Percentiles rank a stretch among this genome's conserved stretches.
phyloP scores from a whole-genome alignment of 2,888 invertebrate genomes.

The Stenurella melanura region DNA sequence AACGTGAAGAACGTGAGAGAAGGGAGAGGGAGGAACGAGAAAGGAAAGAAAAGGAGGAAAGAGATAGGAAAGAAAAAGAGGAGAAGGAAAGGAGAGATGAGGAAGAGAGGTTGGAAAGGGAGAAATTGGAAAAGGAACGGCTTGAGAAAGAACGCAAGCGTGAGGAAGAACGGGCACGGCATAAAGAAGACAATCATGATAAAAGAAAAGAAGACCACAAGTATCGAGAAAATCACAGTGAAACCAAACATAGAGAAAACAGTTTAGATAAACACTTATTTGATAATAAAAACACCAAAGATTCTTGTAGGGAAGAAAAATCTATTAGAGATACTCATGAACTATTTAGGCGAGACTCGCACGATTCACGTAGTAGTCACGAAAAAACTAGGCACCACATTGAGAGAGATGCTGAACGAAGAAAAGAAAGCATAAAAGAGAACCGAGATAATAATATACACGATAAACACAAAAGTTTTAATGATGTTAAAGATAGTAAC shows the following conservation, averaged over 20 bases:
- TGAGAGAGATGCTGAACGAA: conserved; percentile 73
- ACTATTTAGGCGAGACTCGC: conserved; percentile 49
- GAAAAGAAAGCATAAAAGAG: conserved; percentile 73
- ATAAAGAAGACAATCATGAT: conserved; percentile 71
- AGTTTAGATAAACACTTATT: conserved; percentile 63
- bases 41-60: conserved; percentile 65
- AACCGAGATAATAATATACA: conserved; percentile 74
- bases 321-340: conserved; percentile 59
- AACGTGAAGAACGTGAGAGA: conserved; percentile 60
- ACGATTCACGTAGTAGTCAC: conserved; percentile 53
- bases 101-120: conserved; percentile 70
- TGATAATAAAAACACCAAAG: conserved; percentile 70
- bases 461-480: conserved; percentile 73
- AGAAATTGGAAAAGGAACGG: conserved; percentile 68
- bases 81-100: conserved; percentile 55
- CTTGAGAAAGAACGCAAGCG: conserved; percentile 66
- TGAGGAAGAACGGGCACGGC: conserved; percentile 66
- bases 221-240: conserved; percentile 75
- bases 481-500: conserved; percentile 56
- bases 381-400: conserved; percentile 65
- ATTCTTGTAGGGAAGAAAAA: conserved; percentile 72
- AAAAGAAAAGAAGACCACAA: conserved; percentile 74
- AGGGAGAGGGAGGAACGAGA: conserved; percentile 65
- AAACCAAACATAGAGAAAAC: conserved; percentile 66
- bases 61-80: conserved; percentile 67